phyloP scores from a whole-genome alignment of 2,113 vertebrate species.

The Mastomys natalensis region DNA sequence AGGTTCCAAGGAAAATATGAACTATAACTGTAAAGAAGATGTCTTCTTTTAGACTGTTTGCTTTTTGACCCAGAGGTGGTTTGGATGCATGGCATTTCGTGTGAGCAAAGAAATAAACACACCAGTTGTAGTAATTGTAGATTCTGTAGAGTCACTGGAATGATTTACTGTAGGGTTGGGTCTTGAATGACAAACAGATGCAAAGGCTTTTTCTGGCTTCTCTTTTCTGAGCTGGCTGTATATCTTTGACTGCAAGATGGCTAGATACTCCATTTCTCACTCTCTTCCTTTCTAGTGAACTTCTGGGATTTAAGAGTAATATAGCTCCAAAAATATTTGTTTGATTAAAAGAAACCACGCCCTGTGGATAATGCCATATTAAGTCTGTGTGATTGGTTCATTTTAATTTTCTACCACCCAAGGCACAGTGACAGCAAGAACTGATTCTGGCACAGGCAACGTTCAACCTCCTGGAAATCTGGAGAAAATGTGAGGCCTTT shows the following conservation, averaged over 20 bases:
- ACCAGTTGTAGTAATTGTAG: conserved; percentile 71
- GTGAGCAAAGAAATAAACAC: conserved; percentile 80
- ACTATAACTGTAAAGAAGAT: conserved; percentile 54
- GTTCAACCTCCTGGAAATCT: conserved; percentile 70
- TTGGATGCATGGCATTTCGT: conserved; percentile 73
- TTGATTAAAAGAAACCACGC: conserved; percentile 60
- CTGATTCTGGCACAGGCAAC: conserved; percentile 66
- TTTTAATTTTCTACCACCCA: conserved; percentile 56
- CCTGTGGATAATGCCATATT: conserved; percentile 53
- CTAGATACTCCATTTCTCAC: conserved; percentile 29
- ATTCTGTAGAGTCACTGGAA: conserved; percentile 70
- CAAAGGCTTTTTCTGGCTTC: conserved; percentile 67
- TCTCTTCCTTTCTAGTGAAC: not conserved
- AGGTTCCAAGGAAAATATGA: conserved; percentile 25
- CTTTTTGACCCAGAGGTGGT: conserved; percentile 64
- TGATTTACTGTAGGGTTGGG: conserved; percentile 75
- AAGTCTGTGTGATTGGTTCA: conserved; percentile 58
- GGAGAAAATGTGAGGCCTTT: conserved; percentile 70
- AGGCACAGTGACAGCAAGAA: conserved; percentile 25
- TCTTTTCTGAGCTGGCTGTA: conserved; percentile 63
- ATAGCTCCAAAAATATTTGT: conserved; percentile 63
- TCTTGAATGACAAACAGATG: conserved; percentile 80
- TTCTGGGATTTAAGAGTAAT: conserved; percentile 47
- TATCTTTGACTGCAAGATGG: conserved; percentile 46
- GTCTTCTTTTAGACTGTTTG: conserved; percentile 68